These are phyloP conservation scores for Oscheius onirici DNA, from an alignment of 2,888 invertebrate genomes.

Conservation along the genomic window DNA sequence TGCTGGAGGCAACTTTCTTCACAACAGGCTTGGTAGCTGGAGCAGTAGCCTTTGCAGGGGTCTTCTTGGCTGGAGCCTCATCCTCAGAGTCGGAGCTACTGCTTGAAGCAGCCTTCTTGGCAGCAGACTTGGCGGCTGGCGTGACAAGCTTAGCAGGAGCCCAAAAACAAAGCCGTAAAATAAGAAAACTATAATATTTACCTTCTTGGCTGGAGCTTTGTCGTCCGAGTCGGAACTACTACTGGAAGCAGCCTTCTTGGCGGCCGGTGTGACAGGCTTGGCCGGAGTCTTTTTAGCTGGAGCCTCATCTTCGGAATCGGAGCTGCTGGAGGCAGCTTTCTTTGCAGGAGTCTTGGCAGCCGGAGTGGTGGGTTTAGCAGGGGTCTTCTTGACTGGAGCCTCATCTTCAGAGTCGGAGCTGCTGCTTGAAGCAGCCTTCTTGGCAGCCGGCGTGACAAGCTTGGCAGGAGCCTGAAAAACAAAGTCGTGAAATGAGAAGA, in stretches of 20 bases:
- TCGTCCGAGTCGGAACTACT: slow-evolving; percentile 32
- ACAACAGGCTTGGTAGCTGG: neutral
- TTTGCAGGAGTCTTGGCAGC: slow-evolving; percentile 9
- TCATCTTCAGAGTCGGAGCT: neutral
- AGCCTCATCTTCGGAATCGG: slow-evolving; percentile 1
- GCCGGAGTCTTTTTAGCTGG: neutral
- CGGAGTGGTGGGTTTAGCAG: neutral
- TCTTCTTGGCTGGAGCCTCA: slow-evolving; percentile 17
- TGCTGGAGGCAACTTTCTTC: slow-evolving; percentile 16
- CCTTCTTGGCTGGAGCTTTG: slow-evolving; percentile 20
- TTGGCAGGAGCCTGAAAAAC: slow-evolving; percentile 30
- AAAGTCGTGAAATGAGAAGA: no score
- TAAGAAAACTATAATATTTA: slow-evolving; percentile 15
- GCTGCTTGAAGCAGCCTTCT: slow-evolving; percentile 26
- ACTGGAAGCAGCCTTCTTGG: slow-evolving; percentile 24
- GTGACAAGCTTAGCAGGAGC: neutral
- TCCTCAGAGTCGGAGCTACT: slow-evolving; percentile 26
- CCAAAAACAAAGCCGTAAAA: slow-evolving; percentile 35
- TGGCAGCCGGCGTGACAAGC: slow-evolving; percentile 42
- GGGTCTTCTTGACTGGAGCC: neutral
- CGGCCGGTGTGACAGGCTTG: neutral
- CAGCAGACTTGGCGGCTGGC: neutral
- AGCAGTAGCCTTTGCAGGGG: neutral
- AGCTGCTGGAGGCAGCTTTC: neutral
- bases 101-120: neutral